Evolutionary conservation across 2,888 invertebrate species (phyloP), one percentile per base, ranked within the genome.

Genomic region (Drosophila multiciliata): DNA sequence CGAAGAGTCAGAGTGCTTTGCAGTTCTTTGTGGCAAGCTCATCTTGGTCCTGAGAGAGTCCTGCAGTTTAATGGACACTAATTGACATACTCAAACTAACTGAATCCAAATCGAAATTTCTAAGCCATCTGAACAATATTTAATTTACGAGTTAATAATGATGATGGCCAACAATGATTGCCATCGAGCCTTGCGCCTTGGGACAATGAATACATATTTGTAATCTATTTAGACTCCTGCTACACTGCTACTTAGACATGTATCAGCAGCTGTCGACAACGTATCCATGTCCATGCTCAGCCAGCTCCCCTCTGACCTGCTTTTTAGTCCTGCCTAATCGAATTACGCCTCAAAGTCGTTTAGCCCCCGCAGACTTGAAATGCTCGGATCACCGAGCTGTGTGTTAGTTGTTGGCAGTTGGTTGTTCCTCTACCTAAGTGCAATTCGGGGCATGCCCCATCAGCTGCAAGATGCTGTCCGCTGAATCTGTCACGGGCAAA

Each of bases 171-270:
- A 3, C 11, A 9, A 23, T 9, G 35, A 63, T 62, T n/a, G 61
- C 29, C 35, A 6, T 42, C 57, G 20, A 36, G 63, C 42, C 57
- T n/a, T 20, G 40, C 20, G 32, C 20, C 52, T 53, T 48, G 20
- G 20, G 48, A 50, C 73, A 83, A 76, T 87, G 72, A 71, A 72
- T 84, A 80, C 71, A 77, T 80, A 77, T 81, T 83, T 66, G 63
- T 89, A 87, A 85, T 84, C 87, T 58, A 69, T 73, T 87, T 89
- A 87, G 84, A 58, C 69, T 76, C 58, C 55, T 45, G 15, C 40
- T 17, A n/a, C 60, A 50, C 50, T 38, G 12, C 59, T 66, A 55
- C 73, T 75, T 67, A 69, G 77, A 62, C 68, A 64, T 73, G 82
- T 82, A 72, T 77, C 75, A 85, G 75, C 68, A 75, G 73, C 68